phyloP scores from a whole-genome alignment of 2,113 vertebrate species.

The Morone saxatilis region DNA sequence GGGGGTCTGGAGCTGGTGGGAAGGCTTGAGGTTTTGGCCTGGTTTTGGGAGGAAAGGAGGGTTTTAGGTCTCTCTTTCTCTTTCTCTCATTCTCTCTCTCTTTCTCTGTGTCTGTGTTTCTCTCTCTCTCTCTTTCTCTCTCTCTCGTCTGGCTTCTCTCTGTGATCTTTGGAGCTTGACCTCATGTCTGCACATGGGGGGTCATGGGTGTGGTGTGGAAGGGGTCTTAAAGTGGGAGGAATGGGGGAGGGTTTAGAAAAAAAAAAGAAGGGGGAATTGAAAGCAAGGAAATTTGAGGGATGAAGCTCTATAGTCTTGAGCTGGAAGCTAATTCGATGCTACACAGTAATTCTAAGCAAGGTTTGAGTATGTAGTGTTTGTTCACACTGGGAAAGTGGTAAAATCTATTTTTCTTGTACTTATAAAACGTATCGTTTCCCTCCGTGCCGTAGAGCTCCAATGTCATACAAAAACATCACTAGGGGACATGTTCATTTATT shows the following conservation, averaged over 20 bases:
- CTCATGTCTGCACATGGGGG: conserved; percentile 84
- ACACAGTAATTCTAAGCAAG: conserved; percentile 36
- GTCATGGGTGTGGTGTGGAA: conserved; percentile 77
- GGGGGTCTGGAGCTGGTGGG: conserved; percentile 77
- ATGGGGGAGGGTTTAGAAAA: conserved; percentile 58
- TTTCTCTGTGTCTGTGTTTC: conserved; percentile 27
- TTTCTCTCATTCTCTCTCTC: too few species aligned
- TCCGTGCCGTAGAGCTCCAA: neutral
- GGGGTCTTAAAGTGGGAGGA: conserved; percentile 71
- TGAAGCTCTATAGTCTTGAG: conserved; percentile 65
- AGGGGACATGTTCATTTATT: neutral
- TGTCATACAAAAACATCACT: neutral
- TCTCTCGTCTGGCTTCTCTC: conserved; percentile 76
- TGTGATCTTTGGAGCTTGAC: conserved; percentile 88
- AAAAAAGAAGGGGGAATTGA: conserved; percentile 58
- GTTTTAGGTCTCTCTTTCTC: conserved; percentile 68
- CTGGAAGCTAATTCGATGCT: conserved; percentile 45
- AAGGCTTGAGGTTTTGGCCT: conserved; percentile 79
- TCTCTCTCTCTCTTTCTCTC: conserved; percentile 53
- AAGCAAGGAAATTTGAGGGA: conserved; percentile 71
- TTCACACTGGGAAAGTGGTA: neutral
- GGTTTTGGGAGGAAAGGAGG: conserved; percentile 74
- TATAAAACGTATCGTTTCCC: too few species aligned
- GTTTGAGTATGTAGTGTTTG: conserved; percentile 10
- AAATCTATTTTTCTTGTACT: neutral